Evolutionary conservation across 2,113 vertebrate species (phyloP), one percentile per base, ranked within the genome.

Genomic region (Lichenostomus cassidix): DNA sequence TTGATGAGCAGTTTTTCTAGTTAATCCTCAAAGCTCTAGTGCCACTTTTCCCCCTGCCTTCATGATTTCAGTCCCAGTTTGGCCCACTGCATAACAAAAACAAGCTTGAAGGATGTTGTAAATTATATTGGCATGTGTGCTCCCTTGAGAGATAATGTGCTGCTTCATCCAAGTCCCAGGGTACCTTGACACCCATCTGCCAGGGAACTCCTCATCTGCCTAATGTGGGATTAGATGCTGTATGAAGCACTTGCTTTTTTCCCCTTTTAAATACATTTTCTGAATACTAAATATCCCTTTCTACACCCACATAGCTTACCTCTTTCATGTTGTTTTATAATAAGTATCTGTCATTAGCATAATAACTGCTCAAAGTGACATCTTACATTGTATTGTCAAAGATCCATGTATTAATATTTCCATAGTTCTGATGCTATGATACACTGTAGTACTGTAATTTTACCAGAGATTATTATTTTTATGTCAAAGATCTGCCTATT

Each of bases 281-380:
- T 94, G 93, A 87, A 95, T 92, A 47, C 96, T 92, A 87, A 93
- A 86, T 83, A 90, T 81, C 89, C 42, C 53, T 92, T 69, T 88
- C 83, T 96, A 89, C 88, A 92, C 80, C 79, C 94, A 92, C 76
- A 89, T 53, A 95, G 76, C 90, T 95, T 96, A 83, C 94, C 69
- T 94, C 93, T 97, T 96, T 96, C 90, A 96, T 96, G 94, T 90
- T 96, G 93, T 97, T 92, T 97, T 93, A 93, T 96, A 96, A 90
- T 94, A 95, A 96, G 90, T 96, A 93, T 94, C 92, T 1, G 0
- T 86, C 94, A 97, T 95, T 97, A 94, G 93, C 96, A 96, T 96
- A 96, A 92, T 94, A 94, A 89, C 88, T 49, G 92, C 94, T 97
- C 92, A 93, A 89, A 96, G 85, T 96, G 96, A 97, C 93, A 95